Percentiles rank a stretch among this genome's conserved stretches.
Conservation (phyloP, 2,113 vertebrate genomes). For the Bufo gargarizans region DNA sequence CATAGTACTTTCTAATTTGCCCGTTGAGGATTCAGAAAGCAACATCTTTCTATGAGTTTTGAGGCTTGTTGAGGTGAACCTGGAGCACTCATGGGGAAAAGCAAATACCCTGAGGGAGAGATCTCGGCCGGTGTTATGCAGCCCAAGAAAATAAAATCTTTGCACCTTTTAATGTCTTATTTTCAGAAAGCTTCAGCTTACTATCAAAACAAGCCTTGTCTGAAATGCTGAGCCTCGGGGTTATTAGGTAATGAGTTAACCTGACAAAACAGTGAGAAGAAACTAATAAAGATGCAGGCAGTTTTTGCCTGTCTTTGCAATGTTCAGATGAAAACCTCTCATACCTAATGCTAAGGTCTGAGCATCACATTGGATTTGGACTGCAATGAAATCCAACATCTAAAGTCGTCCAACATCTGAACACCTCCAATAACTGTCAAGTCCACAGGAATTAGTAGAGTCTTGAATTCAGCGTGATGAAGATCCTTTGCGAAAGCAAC, state of each 20-base stretch:
- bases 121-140: constrained; percentile 37
- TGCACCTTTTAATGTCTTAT: constrained; percentile 40
- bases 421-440: not conserved
- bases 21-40: constrained; percentile 45
- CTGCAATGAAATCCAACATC: not conserved
- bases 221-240: constrained; percentile 53
- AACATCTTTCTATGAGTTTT: constrained; percentile 44
- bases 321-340: not conserved
- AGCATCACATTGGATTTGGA: not conserved
- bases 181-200: constrained; percentile 50
- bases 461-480: not conserved
- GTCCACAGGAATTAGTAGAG: not conserved
- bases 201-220: constrained; percentile 54
- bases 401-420: not conserved
- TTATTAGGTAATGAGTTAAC: constrained; percentile 56
- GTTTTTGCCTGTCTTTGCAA: constrained; percentile 18
- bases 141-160: constrained; percentile 50
- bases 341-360: not conserved
- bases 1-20: constrained; percentile 37
- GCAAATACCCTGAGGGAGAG: constrained; percentile 52
- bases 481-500: not conserved
- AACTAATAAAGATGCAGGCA: constrained; percentile 20
- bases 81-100: constrained; percentile 46
- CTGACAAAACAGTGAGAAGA: constrained; percentile 47
- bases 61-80: constrained; percentile 51